Evolutionary conservation across 2,888 invertebrate genomes (phyloP).

Genomic region (Mesorhabditis sp.): DNA sequence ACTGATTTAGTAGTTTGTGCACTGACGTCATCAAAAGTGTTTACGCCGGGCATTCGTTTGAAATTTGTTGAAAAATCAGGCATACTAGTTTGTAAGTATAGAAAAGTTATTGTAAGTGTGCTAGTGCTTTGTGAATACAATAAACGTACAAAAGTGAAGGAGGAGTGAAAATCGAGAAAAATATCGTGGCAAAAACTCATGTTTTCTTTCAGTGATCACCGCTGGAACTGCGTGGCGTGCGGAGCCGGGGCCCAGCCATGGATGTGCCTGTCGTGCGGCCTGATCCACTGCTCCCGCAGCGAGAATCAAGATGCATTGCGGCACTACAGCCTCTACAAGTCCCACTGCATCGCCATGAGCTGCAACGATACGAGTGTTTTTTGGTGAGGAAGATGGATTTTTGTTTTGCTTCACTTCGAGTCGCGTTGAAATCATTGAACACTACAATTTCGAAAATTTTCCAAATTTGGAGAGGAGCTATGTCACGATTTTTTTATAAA

Average conservation of each 20-base stretch:
- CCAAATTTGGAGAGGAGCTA: no score
- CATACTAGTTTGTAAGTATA: no score
- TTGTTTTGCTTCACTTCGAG: no score
- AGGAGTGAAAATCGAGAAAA: conserved; percentile 17
- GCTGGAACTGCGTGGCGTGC: conserved; percentile 30
- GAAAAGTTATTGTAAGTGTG: no score
- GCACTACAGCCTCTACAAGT: conserved; percentile 68
- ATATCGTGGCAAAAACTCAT: background rate
- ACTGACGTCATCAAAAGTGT: no score
- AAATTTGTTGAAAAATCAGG: no score
- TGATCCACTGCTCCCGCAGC: conserved; percentile 73
- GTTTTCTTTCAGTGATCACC: conserved; percentile 6
- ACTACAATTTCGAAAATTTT: no score
- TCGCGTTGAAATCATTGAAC: no score
- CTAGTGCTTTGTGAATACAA: no score
- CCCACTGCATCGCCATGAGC: conserved; percentile 75
- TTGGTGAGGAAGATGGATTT: conserved; percentile 66
- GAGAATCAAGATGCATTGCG: conserved; percentile 74
- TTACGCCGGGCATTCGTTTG: no score
- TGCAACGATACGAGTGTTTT: conserved; percentile 73
- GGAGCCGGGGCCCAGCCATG: conserved; percentile 66
- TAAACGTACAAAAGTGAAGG: background rate
- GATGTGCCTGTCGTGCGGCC: conserved; percentile 75
- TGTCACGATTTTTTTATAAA: no score
- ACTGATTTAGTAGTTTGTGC: no score